phyloP scores from a whole-genome alignment of 1,140 invertebrate genomes.

The Philopotamus ludificatus region DNA sequence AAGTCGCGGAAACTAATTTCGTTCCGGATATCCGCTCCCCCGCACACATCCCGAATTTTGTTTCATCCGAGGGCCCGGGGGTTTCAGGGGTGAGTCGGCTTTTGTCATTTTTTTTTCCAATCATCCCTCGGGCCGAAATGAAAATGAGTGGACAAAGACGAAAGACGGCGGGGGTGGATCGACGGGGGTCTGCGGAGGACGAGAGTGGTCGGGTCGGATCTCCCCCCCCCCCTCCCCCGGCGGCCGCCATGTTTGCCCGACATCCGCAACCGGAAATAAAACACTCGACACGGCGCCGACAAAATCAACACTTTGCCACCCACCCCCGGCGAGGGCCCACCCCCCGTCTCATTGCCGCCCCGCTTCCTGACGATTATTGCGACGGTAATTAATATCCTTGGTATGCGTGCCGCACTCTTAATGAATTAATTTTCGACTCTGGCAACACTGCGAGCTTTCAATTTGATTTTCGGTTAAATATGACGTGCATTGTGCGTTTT shows the following conservation, averaged over 20 bases:
- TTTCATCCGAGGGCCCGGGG: no score
- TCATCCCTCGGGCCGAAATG: neutral
- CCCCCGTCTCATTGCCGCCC: neutral
- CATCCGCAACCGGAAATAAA: slow-evolving; percentile 17
- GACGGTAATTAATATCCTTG: slow-evolving; percentile 4
- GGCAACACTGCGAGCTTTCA: no score
- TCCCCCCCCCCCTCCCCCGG: neutral
- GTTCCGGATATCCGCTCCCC: no score
- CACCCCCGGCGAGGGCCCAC: no score
- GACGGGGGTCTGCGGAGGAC: slow-evolving; percentile 1
- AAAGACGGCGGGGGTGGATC: neutral
- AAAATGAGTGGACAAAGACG: slow-evolving; percentile 2
- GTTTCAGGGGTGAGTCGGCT: neutral
- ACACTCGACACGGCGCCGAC: neutral
- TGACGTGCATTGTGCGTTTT: no score
- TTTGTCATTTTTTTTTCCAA: neutral
- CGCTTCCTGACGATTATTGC: slow-evolving; percentile 6
- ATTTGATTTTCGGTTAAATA: no score
- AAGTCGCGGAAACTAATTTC: no score
- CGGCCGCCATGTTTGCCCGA: slow-evolving; percentile 22
- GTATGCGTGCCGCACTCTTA: slow-evolving; percentile 5
- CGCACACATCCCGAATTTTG: neutral
- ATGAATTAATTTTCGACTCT: no score
- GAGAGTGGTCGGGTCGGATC: neutral
- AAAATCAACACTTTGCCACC: neutral